These are phyloP conservation scores for Zoanthus gigantus DNA, from an alignment of 92 coral and sea anemone genomes.

Conservation along the genomic window DNA sequence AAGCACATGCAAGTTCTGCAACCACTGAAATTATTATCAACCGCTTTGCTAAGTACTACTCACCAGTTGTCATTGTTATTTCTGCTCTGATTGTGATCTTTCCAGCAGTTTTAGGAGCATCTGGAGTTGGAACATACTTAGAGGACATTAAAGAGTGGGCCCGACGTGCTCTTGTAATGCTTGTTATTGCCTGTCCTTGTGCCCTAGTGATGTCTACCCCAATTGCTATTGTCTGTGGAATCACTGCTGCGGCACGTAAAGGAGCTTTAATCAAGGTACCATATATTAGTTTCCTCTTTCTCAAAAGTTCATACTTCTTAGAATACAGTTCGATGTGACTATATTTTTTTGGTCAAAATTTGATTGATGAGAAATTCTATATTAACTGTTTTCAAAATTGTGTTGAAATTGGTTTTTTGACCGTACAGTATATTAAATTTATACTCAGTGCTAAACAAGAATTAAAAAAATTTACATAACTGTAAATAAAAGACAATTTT, in stretches of 20 bases:
- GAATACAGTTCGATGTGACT: no score
- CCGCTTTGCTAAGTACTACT: conserved; percentile 95
- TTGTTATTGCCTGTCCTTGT: conserved; percentile 98
- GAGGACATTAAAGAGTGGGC: conserved; percentile 85
- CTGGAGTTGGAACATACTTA: conserved; percentile 92
- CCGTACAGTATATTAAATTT: neutral
- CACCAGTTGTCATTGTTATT: conserved; percentile 80
- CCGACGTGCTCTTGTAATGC: conserved; percentile 82
- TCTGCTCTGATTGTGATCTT: conserved; percentile 83
- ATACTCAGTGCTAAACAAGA: neutral
- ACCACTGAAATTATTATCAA: conserved; percentile 87
- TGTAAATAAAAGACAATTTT: no score
- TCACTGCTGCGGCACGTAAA: conserved; percentile 94
- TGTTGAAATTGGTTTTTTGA: no score
- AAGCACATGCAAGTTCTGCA: conserved; percentile 92
- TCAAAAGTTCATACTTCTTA: no score
- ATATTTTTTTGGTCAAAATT: no score
- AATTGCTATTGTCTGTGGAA: conserved; percentile 93
- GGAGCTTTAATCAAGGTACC: conserved; percentile 84
- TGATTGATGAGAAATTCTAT: no score
- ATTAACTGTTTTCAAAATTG: no score
- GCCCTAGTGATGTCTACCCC: conserved; percentile 99
- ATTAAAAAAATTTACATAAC: neutral
- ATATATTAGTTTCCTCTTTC: neutral
- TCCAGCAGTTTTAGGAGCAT: conserved; percentile 92